phyloP scores from a whole-genome alignment of 1,140 invertebrate genomes.

The Sipha flava region DNA sequence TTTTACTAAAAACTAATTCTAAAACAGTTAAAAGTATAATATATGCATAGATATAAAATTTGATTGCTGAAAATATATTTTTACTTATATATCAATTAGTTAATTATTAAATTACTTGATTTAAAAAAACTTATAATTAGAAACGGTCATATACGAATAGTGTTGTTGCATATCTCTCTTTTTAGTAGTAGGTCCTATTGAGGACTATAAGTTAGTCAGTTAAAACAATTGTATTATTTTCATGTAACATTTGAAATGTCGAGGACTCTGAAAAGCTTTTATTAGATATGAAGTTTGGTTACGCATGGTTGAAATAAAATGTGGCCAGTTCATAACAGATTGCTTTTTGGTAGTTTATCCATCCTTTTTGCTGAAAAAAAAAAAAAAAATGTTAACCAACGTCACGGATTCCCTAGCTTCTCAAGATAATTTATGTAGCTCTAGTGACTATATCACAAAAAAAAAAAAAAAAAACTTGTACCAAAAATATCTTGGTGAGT shows the following conservation, averaged over 20 bases:
- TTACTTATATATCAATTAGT: too few relatives aligned
- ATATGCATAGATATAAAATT: too few relatives aligned
- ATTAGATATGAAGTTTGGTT: constrained; percentile 17
- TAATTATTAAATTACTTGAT: too few relatives aligned
- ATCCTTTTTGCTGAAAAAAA: constrained; percentile 1
- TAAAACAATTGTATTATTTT: constrained; percentile 11
- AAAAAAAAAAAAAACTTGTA: background rate
- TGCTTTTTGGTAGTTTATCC: constrained; percentile 28
- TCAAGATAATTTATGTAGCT: constrained; percentile 30
- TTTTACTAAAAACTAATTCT: too few relatives aligned
- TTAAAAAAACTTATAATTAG: too few relatives aligned
- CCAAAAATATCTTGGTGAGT: background rate
- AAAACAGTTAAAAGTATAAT: too few relatives aligned
- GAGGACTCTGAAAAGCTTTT: constrained; percentile 3
- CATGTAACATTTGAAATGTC: constrained; percentile 5
- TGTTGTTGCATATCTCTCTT: too few relatives aligned
- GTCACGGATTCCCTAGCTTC: constrained; percentile 23
- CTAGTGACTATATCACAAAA: constrained; percentile 17
- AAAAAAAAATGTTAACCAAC: constrained; percentile 15
- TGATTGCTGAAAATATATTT: too few relatives aligned
- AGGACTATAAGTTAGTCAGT: background rate
- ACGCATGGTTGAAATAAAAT: constrained; percentile 29
- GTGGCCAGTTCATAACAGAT: constrained; percentile 25
- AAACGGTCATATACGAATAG: too few relatives aligned
- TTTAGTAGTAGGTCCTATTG: background rate